Evolutionary conservation across 2,797 vertebrate species (phyloP).

Genomic region (Lophius americanus): DNA sequence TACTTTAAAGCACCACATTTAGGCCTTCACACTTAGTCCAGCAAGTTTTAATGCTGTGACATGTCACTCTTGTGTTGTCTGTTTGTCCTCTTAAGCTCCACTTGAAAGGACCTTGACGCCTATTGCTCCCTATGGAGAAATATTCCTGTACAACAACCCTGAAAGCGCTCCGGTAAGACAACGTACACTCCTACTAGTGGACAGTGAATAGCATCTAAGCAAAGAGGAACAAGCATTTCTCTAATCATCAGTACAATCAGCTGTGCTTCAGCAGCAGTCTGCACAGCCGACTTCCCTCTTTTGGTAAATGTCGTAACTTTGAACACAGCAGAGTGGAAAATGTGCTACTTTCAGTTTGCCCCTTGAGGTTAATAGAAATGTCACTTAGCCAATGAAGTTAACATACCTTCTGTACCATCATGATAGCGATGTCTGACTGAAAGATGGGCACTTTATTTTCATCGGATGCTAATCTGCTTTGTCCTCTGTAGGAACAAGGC

Average conservation of each 20-base stretch:
- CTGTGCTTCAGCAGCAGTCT: conserved; percentile 29
- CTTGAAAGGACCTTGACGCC: conserved; percentile 77
- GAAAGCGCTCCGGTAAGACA: conserved; percentile 83
- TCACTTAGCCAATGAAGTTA: conserved; percentile 64
- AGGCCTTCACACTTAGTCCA: conserved; percentile 32
- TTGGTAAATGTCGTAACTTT: conserved; percentile 40
- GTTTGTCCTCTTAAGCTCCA: conserved; percentile 70
- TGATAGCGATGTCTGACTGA: conserved; percentile 54
- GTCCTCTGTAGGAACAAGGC: conserved; percentile 60
- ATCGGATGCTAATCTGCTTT: conserved; percentile 58
- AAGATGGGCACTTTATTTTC: conserved; percentile 51
- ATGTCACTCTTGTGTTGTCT: conserved; percentile 41
- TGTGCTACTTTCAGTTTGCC: conserved; percentile 54
- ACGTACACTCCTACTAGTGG: conserved; percentile 26
- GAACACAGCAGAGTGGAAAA: conserved; percentile 42
- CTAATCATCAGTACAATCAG: conserved; percentile 52
- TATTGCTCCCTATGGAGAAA: conserved; percentile 92
- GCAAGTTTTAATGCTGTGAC: conserved; percentile 27
- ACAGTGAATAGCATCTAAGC: conserved; percentile 44
- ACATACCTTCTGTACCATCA: conserved; percentile 39
- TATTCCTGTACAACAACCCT: conserved; percentile 84
- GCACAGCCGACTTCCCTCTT: conserved; percentile 35
- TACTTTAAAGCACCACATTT: conserved; percentile 36
- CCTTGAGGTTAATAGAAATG: conserved; percentile 76
- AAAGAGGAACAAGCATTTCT: conserved; percentile 66